Evolutionary conservation across 1,140 invertebrate genomes (phyloP).

Genomic region (Arctopsyche grandis): DNA sequence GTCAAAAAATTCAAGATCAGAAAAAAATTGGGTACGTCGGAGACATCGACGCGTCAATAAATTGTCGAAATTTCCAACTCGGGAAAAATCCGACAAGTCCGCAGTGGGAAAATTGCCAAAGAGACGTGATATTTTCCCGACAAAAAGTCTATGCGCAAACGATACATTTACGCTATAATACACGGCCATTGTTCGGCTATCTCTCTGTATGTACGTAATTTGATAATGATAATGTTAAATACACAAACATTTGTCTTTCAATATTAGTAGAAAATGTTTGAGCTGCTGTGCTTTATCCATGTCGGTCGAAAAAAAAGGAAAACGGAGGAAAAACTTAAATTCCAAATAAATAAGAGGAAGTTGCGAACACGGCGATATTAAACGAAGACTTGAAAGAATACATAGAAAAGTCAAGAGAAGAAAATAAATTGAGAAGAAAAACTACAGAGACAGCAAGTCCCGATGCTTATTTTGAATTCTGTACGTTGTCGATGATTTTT

Average conservation of each 20-base stretch:
- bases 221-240: too few species aligned
- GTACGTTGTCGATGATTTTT: background rate
- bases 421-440: background rate
- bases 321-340: background rate
- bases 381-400: slow-evolving; percentile 14
- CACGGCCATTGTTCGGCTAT: background rate
- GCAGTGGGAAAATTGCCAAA: slow-evolving; percentile 24
- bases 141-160: slow-evolving; percentile 14
- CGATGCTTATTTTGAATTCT: slow-evolving; percentile 16
- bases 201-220: too few species aligned
- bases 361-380: slow-evolving; percentile 15
- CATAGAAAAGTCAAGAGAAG: slow-evolving; percentile 5
- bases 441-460: background rate
- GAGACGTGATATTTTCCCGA: background rate
- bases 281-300: background rate
- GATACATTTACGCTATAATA: background rate
- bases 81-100: background rate
- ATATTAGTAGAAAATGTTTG: background rate
- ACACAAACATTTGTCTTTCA: too few species aligned
- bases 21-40: background rate
- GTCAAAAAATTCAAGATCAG: background rate
- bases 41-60: slow-evolving; percentile 9
- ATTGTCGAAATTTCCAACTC: background rate
- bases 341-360: background rate
- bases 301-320: background rate